Evolutionary conservation across 2,888 invertebrate genomes (phyloP).

Genomic region (Dicranocentrus wangi): DNA sequence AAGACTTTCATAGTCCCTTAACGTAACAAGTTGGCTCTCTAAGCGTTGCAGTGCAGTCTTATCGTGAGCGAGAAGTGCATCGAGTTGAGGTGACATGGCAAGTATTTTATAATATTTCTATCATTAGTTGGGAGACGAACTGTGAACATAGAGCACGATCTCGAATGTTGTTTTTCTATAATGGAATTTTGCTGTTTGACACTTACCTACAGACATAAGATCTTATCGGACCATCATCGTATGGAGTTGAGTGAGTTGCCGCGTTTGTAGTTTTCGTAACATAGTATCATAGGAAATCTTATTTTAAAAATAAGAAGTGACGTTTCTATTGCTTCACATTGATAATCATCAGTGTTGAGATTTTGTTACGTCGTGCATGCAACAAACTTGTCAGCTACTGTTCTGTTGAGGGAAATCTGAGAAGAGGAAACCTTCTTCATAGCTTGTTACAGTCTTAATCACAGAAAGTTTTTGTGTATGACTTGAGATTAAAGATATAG

Average conservation of each 20-base stretch:
- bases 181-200: conserved; percentile 26
- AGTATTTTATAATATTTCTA: conserved; percentile 14
- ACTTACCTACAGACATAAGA: conserved; percentile 11
- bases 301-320: conserved; percentile 38
- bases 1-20: background rate
- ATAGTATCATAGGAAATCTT: background rate
- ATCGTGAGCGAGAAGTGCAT: background rate
- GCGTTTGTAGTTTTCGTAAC: background rate
- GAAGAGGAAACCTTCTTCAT: conserved; percentile 39
- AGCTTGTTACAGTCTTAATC: conserved; percentile 41
- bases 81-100: conserved; percentile 4
- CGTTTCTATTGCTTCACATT: conserved; percentile 27
- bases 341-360: conserved; percentile 11
- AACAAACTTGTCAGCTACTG: too few relatives aligned
- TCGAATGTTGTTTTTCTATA: conserved; percentile 1
- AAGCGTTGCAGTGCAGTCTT: too few relatives aligned
- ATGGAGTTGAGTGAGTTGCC: conserved; percentile 2
- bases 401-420: conserved; percentile 48
- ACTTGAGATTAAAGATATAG: background rate
- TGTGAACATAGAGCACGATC: too few relatives aligned
- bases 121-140: background rate
- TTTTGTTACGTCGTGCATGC: too few relatives aligned
- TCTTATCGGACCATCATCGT: background rate
- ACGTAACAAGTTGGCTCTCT: too few relatives aligned
- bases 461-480: conserved; percentile 33